Evolutionary conservation across 2,797 vertebrate genomes (phyloP).

Genomic region (Sternotherus odoratus): DNA sequence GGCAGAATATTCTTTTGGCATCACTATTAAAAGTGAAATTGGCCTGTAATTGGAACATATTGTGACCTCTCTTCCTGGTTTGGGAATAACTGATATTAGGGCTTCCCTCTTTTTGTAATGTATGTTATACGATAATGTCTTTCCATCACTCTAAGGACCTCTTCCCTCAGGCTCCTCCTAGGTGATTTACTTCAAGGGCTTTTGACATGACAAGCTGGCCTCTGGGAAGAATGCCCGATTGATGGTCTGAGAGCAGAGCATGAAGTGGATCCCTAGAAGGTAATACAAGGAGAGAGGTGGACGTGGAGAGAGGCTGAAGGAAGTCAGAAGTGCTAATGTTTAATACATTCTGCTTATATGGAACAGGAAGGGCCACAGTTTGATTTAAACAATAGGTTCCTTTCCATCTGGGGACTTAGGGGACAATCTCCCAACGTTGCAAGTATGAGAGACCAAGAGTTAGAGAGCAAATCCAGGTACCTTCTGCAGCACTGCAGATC

Average conservation of each 20-base stretch:
- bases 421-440: background rate
- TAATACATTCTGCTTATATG: constrained; percentile 35
- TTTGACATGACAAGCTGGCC: background rate
- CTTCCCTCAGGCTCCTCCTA: background rate
- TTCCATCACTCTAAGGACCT: background rate
- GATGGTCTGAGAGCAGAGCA: background rate
- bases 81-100: too few relatives aligned
- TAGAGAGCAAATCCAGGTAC: background rate
- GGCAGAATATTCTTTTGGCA: background rate
- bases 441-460: background rate
- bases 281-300: background rate
- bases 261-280: background rate
- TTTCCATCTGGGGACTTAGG: background rate
- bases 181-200: too few relatives aligned
- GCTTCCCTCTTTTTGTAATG: too few relatives aligned
- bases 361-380: background rate
- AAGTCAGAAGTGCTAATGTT: constrained; percentile 33
- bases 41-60: too few relatives aligned
- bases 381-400: background rate
- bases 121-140: background rate
- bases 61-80: too few relatives aligned
- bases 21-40: too few relatives aligned
- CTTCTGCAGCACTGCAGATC: background rate
- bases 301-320: background rate
- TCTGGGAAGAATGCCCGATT: background rate